These are phyloP conservation scores for Ranitomeya variabilis DNA, from an alignment of 2,113 vertebrate genomes.

Conservation along the genomic window DNA sequence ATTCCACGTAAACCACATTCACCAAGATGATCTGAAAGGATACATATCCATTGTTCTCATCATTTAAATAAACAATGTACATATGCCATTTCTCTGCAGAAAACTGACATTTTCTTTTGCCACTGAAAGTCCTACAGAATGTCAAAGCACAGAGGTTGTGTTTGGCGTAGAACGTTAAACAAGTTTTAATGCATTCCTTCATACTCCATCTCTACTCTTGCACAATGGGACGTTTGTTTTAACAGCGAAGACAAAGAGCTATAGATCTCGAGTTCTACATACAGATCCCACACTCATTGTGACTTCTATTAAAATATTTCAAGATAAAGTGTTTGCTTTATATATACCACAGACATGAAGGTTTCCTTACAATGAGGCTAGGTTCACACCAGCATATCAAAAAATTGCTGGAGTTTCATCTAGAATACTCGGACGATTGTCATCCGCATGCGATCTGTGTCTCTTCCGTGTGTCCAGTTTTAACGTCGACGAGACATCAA, in stretches of 20 bases:
- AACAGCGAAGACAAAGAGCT: slow-evolving; percentile 63
- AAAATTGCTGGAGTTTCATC: no score
- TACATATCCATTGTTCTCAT: background rate
- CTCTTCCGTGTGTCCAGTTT: background rate
- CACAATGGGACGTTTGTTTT: slow-evolving; percentile 72
- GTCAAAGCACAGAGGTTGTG: slow-evolving; percentile 70
- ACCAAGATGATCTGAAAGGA: background rate
- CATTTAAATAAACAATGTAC: slow-evolving; percentile 17
- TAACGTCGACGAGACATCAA: background rate
- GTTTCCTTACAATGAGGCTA: no score
- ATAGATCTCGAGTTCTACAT: slow-evolving; percentile 64
- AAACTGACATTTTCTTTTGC: background rate
- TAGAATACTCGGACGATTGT: no score
- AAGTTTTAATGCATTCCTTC: slow-evolving; percentile 69
- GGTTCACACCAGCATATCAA: no score
- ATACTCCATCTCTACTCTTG: slow-evolving; percentile 58
- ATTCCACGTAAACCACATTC: background rate
- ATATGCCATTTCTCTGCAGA: background rate
- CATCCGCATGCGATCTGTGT: no score
- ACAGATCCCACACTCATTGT: slow-evolving; percentile 66
- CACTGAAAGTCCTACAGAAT: slow-evolving; percentile 69
- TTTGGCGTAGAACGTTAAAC: slow-evolving; percentile 62
- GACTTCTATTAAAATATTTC: slow-evolving; percentile 57
- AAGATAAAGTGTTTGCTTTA: slow-evolving; percentile 40
- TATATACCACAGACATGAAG: background rate